A percentile compares a stretch with the other conserved stretches of the same genome.
phyloP scores from a whole-genome alignment of 2,888 invertebrate species.

The Apamea sordens region DNA sequence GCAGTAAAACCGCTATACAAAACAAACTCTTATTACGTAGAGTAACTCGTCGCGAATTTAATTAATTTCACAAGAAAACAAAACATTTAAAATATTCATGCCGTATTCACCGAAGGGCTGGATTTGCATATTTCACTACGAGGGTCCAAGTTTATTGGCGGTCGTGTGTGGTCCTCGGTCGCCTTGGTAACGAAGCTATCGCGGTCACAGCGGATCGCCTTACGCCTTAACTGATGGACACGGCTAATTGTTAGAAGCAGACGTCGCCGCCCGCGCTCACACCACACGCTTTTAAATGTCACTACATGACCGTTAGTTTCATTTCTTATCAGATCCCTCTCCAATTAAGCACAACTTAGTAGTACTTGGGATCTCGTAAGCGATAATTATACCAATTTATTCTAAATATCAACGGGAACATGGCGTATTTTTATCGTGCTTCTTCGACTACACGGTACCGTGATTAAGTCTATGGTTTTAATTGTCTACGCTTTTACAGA shows the following conservation, averaged over 20 bases:
- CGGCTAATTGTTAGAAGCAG: conserved; percentile 85
- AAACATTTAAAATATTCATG: conserved; percentile 81
- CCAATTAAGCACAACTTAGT: conserved; percentile 74
- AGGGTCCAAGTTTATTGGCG: conserved; percentile 76
- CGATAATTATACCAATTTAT: conserved; percentile 65
- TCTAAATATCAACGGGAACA: conserved; percentile 57
- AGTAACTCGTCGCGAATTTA: conserved; percentile 70
- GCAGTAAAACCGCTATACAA: conserved; percentile 49
- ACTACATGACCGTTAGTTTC: conserved; percentile 76
- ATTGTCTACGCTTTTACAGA: conserved; percentile 59
- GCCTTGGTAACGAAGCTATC: conserved; percentile 79
- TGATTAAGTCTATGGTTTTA: conserved; percentile 55
- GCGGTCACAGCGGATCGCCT: conserved; percentile 69
- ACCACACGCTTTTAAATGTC: conserved; percentile 82
- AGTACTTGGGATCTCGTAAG: conserved; percentile 59
- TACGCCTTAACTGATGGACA: conserved; percentile 84
- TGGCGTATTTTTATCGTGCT: conserved; percentile 51
- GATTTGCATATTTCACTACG: conserved; percentile 80
- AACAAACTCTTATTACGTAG: conserved; percentile 53
- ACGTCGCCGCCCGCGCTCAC: conserved; percentile 71
- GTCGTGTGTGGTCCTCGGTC: conserved; percentile 89
- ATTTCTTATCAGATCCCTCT: conserved; percentile 74
- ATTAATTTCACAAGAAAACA: conserved; percentile 81
- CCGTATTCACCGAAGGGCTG: conserved; percentile 77
- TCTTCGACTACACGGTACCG: conserved; percentile 39